A percentile compares a stretch with the other conserved stretches of the same genome.
phyloP scores from a whole-genome alignment of 2,113 vertebrate genomes.

The Atrichornis clamosus region DNA sequence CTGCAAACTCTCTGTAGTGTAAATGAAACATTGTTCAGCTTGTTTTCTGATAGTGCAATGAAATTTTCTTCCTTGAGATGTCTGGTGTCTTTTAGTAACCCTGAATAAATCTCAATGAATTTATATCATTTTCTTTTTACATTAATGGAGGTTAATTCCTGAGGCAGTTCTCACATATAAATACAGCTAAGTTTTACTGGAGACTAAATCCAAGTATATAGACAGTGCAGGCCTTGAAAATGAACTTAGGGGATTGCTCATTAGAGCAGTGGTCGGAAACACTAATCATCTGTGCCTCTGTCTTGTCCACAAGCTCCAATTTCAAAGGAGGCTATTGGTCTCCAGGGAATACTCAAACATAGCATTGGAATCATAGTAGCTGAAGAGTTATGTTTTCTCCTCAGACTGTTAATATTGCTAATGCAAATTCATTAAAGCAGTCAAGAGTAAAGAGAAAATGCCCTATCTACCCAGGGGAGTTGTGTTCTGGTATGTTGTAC shows the following conservation, averaged over 20 bases:
- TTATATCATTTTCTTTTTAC: background rate
- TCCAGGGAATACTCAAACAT: background rate
- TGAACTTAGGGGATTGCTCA: background rate
- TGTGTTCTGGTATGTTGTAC: background rate
- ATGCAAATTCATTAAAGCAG: background rate
- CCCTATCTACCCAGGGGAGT: background rate
- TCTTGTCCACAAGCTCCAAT: background rate
- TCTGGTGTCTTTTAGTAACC: background rate
- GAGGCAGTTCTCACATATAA: background rate
- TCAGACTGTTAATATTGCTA: background rate
- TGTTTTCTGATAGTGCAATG: background rate
- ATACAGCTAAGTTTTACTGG: background rate
- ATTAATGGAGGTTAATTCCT: background rate
- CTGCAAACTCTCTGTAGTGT: background rate
- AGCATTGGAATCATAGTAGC: rapidly evolving
- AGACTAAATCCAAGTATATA: background rate
- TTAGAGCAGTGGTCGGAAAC: background rate
- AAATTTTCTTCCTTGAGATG: background rate
- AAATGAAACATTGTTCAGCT: background rate
- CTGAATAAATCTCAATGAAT: background rate
- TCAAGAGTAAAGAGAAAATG: background rate
- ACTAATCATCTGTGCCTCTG: background rate
- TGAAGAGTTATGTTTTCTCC: background rate
- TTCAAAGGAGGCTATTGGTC: background rate
- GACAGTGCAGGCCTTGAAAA: background rate